Conservation (phyloP, 2,797 vertebrate species). For the Craterocephalus amniculus region DNA sequence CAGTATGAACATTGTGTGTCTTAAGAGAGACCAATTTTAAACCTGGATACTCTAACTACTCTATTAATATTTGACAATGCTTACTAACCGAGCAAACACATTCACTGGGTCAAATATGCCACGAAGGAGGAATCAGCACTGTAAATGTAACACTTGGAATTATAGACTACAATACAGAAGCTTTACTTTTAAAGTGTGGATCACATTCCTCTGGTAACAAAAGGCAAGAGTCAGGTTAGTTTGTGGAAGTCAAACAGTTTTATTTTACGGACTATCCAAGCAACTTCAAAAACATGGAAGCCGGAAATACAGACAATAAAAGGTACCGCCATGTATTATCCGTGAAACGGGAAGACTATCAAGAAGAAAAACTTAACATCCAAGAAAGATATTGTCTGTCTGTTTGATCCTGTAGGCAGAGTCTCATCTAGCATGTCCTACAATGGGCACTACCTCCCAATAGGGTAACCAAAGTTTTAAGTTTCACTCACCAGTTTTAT, state of each 20-base stretch:
- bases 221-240: conserved; percentile 12
- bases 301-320: conserved; percentile 63
- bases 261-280: conserved; percentile 63
- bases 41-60: conserved; percentile 10
- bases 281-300: conserved; percentile 72
- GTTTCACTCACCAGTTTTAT: not conserved
- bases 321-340: conserved; percentile 48
- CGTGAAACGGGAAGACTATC: conserved; percentile 53
- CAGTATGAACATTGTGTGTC: not conserved
- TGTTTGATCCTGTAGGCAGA: conserved; percentile 40
- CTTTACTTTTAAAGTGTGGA: not conserved
- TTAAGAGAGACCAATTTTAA: conserved; percentile 24
- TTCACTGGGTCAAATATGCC: conserved; percentile 15
- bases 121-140: conserved; percentile 7
- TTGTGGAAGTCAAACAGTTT: conserved; percentile 62
- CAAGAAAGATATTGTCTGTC: conserved; percentile 27
- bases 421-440: conserved; percentile 5
- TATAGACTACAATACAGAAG: conserved; percentile 15
- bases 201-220: conserved; percentile 8
- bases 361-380: conserved; percentile 54
- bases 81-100: conserved; percentile 44
- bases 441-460: conserved; percentile 38
- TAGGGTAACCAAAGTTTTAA: conserved; percentile 5
- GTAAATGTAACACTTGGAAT: conserved; percentile 11
- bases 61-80: conserved; percentile 62